phyloP scores from a whole-genome alignment of 1,140 invertebrate genomes.

The Drosophila guanche region DNA sequence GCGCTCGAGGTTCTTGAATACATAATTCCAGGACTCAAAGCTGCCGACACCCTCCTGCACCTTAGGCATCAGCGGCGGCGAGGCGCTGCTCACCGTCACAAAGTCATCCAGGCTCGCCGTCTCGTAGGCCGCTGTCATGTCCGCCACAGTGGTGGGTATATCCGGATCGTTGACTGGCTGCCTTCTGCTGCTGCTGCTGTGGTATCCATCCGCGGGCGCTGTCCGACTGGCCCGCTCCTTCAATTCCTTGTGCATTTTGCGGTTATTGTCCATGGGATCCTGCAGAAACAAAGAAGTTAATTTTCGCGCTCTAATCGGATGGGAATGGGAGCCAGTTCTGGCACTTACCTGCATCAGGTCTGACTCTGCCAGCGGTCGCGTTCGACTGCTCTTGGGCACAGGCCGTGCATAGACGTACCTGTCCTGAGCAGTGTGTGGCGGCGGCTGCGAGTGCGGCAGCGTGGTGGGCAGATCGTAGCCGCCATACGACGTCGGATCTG shows the following conservation, averaged over 20 bases:
- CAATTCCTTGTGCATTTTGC: conserved; percentile 76
- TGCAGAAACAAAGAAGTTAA: neutral
- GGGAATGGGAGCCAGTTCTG: neutral
- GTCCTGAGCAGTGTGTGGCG: conserved; percentile 39
- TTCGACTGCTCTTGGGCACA: conserved; percentile 65
- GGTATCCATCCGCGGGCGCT: conserved; percentile 37
- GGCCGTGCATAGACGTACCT: conserved; percentile 76
- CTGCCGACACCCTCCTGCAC: conserved; percentile 86
- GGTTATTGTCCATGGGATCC: conserved; percentile 75
- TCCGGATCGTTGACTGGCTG: conserved; percentile 45
- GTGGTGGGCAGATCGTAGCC: conserved; percentile 54
- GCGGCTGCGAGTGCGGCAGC: conserved; percentile 44
- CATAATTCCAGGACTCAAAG: conserved; percentile 91
- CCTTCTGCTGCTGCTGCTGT: neutral
- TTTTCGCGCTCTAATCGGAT: neutral
- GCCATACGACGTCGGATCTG: conserved; percentile 13
- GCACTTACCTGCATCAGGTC: conserved; percentile 50
- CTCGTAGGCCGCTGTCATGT: conserved; percentile 70
- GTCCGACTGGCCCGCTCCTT: conserved; percentile 58
- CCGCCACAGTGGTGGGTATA: conserved; percentile 57
- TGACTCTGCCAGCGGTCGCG: conserved; percentile 39
- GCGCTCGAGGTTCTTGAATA: conserved; percentile 89
- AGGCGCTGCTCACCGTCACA: conserved; percentile 42
- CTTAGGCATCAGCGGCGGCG: conserved; percentile 72
- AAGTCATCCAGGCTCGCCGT: conserved; percentile 81